Conservation (phyloP, 2,888 invertebrate genomes). For the Celastrina argiolus region DNA sequence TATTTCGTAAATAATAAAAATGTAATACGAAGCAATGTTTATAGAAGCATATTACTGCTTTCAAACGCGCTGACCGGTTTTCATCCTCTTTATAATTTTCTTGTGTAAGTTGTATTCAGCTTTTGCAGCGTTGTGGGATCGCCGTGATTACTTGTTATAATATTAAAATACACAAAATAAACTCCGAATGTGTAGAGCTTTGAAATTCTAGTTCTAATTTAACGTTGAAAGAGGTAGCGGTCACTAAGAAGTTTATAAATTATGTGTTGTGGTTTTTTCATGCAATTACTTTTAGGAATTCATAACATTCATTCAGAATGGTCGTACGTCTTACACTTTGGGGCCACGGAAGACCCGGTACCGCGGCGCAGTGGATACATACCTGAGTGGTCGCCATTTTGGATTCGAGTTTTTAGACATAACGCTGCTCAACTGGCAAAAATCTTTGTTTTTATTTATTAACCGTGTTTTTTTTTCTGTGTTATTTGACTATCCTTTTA, state of each 20-base stretch:
- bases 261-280: not conserved
- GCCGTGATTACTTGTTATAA: conserved; percentile 3
- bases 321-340: no score
- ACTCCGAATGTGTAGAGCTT: not conserved
- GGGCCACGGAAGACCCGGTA: no score
- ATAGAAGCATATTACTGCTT: conserved; percentile 2
- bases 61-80: conserved; percentile 5
- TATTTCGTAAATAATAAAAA: conserved; percentile 11
- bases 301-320: no score
- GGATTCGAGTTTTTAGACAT: no score
- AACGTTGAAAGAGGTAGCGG: not conserved
- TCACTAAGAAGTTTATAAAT: not conserved
- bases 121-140: not conserved
- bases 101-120: conserved; percentile 7
- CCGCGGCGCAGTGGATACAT: no score
- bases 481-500: no score
- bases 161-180: conserved; percentile 7
- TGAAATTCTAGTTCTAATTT: conserved; percentile 7
- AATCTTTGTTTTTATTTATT: no score
- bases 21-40: not conserved
- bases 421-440: no score
- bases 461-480: no score
- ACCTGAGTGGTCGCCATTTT: no score
- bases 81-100: conserved; percentile 10
- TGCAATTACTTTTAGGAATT: not conserved